phyloP scores from a whole-genome alignment of 1,140 invertebrate genomes.

The Sminthurides bifidus region DNA sequence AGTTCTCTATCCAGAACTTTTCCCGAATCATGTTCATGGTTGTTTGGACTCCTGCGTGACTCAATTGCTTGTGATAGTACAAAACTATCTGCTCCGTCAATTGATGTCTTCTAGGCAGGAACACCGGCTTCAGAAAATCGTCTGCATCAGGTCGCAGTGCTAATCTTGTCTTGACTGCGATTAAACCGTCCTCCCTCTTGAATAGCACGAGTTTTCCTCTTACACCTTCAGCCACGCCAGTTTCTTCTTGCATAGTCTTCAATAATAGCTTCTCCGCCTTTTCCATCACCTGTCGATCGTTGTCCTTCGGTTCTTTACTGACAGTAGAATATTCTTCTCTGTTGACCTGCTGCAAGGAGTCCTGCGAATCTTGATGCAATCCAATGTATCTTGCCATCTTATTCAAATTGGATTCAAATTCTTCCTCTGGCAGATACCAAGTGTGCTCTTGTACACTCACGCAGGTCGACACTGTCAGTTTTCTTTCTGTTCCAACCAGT shows the following conservation, averaged over 20 bases:
- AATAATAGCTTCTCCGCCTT: neutral
- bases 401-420: neutral
- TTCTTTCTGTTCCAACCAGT: neutral
- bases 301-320: neutral
- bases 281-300: too few species aligned
- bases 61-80: neutral
- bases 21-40: neutral
- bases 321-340: neutral
- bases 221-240: neutral
- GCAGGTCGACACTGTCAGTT: neutral
- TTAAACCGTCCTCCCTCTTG: neutral
- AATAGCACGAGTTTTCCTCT: neutral
- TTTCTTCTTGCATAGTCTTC: neutral
- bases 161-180: neutral
- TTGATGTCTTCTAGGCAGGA: conserved; percentile 4
- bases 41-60: neutral
- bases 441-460: neutral
- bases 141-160: neutral
- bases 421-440: neutral
- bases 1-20: conserved; percentile 2
- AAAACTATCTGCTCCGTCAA: neutral
- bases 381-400: neutral
- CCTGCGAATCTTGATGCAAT: too few species aligned
- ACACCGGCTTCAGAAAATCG: conserved; percentile 9
- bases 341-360: too few species aligned